Base-by-base conservation (phyloP, 1,140 invertebrate genomes). In the Drosophila ficusphila region DNA sequence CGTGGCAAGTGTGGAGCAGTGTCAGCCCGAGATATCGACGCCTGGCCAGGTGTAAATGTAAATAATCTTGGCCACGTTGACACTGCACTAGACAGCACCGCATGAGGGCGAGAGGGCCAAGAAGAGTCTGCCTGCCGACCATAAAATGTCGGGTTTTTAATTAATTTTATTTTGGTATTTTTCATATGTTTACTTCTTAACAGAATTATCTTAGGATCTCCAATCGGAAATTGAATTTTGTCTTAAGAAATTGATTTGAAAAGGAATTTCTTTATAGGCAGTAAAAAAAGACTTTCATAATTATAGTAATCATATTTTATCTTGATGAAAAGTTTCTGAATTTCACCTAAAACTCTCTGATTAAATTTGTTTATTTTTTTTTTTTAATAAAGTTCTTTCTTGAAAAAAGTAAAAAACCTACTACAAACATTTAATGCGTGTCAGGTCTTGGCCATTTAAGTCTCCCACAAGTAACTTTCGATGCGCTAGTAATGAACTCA, bases 11-110 rank as follows among this genome's bases (percentile, higher is more conserved):
- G 75, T 44, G 65, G 64, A 56, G 53, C 79, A 46, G 44, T 44
- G 49, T 36, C 42, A 46, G 57, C 23, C 14, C n/a, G n/a, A 34
- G 44, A 52, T 51, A 67, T 34, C 44, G 69, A 65, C 48, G 42
- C 41, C 69, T 54, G 54, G 11, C 42, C 79, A 85, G 79, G 79
- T 85, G 79, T 85, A 86, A 85, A 85, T 86, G 79, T 85, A 79
- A 85, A 85, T 85, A 85, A 85, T 85, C 76, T 86, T 38, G 72
- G 46, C 71, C 79, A 85, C 62, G 47, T 79, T 75, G 70, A 69
- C 76, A 68, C 76, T 79, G 52, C 57, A 60, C 77, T 69, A 64
- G 27, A 53, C 51, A 29, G 54, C 79, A 5, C 75, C 75, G 39
- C 79, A 82, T 79, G 79, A 47, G 79, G 79, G 65, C 41, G 8